Percentiles rank a stretch among this genome's conserved stretches.
Conservation (phyloP, 1,140 invertebrate genomes). For the Leptopilina boulardi region DNA sequence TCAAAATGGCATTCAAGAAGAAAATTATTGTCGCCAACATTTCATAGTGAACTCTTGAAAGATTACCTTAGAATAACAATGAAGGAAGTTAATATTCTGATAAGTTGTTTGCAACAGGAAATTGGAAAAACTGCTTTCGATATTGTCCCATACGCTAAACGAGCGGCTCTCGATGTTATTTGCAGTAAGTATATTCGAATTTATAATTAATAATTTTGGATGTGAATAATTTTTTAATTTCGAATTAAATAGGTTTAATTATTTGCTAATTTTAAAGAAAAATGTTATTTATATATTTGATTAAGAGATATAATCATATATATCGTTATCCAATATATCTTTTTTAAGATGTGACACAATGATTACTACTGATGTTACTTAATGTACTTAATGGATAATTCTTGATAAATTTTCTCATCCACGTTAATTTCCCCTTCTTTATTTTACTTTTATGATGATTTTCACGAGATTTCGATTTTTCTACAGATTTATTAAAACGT, state of each 20-base stretch:
- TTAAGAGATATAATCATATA: background rate
- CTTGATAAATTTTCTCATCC: background rate
- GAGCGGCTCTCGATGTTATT: constrained; percentile 84
- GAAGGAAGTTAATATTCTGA: constrained; percentile 75
- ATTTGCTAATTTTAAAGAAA: no score
- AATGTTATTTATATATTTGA: no score
- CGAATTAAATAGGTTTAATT: no score
- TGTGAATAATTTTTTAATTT: no score
- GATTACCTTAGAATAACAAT: constrained; percentile 80
- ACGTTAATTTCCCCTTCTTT: background rate
- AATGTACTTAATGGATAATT: background rate
- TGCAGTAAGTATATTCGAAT: constrained; percentile 77
- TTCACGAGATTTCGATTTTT: background rate
- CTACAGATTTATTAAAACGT: background rate
- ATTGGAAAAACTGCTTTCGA: constrained; percentile 79
- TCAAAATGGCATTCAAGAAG: constrained; percentile 82
- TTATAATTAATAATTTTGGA: no score
- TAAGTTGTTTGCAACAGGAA: constrained; percentile 79
- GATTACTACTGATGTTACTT: background rate
- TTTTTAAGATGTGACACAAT: background rate
- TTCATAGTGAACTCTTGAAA: constrained; percentile 86
- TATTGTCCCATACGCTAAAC: constrained; percentile 77
- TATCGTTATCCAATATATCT: no score
- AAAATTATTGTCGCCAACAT: constrained; percentile 86
- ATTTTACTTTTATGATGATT: background rate